These are phyloP conservation scores for Listrodromus nycthemerus DNA, from an alignment of 2,888 invertebrate species.

Conservation along the genomic window DNA sequence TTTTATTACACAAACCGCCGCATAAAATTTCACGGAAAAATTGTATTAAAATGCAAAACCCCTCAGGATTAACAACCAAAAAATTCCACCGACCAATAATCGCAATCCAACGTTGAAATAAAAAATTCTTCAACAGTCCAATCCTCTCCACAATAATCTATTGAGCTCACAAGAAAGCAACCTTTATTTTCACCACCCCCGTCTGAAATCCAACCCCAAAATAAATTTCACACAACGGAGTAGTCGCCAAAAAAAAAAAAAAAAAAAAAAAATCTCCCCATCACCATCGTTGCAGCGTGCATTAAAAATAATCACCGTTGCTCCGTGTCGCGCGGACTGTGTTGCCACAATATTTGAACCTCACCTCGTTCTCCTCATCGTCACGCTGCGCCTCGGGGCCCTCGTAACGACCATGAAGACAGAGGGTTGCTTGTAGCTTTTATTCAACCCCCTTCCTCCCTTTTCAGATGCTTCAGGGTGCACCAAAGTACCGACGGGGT, in stretches of 20 bases:
- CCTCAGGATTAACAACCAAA: too few species aligned
- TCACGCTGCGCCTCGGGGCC: slow-evolving; percentile 29
- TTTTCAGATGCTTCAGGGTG: slow-evolving; percentile 12
- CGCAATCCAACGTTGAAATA: too few species aligned
- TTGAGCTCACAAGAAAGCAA: too few species aligned
- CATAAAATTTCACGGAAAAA: too few species aligned
- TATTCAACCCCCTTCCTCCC: neutral
- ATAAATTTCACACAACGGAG: neutral
- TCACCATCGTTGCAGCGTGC: slow-evolving; percentile 15
- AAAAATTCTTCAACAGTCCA: too few species aligned
- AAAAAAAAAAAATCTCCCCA: neutral
- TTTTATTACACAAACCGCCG: too few species aligned
- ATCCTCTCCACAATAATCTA: too few species aligned
- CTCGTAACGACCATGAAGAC: slow-evolving; percentile 28
- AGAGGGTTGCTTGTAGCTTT: neutral
- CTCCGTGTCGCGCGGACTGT: slow-evolving; percentile 9
- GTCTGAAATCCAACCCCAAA: neutral
- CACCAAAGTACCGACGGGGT: slow-evolving; percentile 15
- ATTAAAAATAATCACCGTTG: slow-evolving; percentile 6
- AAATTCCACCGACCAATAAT: too few species aligned
- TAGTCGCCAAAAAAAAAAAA: neutral
- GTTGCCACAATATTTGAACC: slow-evolving; percentile 50
- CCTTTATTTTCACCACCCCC: too few species aligned
- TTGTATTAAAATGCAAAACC: too few species aligned
- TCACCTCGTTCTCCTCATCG: slow-evolving; percentile 32